phyloP scores from a whole-genome alignment of 2,888 invertebrate genomes.

The Papilio gigon region DNA sequence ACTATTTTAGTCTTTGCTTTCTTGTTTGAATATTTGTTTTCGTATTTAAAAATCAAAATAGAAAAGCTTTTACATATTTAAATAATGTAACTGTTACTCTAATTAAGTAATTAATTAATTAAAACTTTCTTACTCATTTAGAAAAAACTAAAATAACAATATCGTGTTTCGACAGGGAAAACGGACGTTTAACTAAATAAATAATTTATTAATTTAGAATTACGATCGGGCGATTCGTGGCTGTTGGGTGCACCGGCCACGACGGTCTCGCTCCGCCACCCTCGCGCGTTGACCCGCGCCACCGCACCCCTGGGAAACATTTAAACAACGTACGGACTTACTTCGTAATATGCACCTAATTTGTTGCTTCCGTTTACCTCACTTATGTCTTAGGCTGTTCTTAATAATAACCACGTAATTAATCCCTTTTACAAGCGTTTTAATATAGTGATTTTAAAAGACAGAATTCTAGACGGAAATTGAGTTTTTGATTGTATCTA shows the following conservation, averaged over 20 bases:
- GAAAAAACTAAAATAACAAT: too few relatives aligned
- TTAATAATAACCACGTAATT: not conserved
- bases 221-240: constrained; percentile 57
- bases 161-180: not conserved
- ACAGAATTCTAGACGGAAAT: not conserved
- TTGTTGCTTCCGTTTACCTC: constrained; percentile 16
- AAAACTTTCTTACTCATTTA: too few relatives aligned
- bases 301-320: constrained; percentile 39
- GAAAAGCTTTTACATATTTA: too few relatives aligned
- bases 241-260: constrained; percentile 56
- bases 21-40: too few relatives aligned
- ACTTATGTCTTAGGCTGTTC: not conserved
- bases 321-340: constrained; percentile 10
- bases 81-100: too few relatives aligned
- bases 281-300: constrained; percentile 59
- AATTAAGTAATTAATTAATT: too few relatives aligned
- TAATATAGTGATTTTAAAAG: not conserved
- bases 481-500: not conserved
- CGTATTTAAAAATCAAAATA: too few relatives aligned
- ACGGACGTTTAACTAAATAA: not conserved
- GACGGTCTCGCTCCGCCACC: constrained; percentile 60
- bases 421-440: not conserved
- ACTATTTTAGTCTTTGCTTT: too few relatives aligned
- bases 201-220: constrained; percentile 10
- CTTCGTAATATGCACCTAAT: not conserved